Conservation (phyloP, 2,888 invertebrate species). For the Exocentrus adspersus region DNA sequence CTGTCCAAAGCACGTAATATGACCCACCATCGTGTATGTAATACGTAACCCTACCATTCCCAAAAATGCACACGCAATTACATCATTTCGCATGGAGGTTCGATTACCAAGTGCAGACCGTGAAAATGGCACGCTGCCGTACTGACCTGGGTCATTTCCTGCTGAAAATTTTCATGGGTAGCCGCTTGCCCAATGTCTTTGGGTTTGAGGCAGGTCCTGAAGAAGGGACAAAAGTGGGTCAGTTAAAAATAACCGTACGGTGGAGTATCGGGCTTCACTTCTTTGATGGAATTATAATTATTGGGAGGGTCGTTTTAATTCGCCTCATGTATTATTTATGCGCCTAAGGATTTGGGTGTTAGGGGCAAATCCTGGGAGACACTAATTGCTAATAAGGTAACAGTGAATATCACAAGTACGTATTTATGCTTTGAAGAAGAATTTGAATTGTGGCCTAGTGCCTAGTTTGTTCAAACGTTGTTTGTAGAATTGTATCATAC, state of each 20-base stretch:
- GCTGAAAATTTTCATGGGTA: constrained; percentile 7
- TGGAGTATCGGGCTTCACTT: neutral
- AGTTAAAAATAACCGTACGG: constrained; percentile 15
- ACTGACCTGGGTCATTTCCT: constrained; percentile 31
- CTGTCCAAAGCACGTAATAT: neutral
- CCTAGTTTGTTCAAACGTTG: no score
- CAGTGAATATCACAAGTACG: no score
- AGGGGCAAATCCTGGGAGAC: no score
- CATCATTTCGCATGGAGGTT: constrained; percentile 22
- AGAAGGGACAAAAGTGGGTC: constrained; percentile 11
- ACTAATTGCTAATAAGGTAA: no score
- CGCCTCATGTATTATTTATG: no score
- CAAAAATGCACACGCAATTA: constrained; percentile 21
- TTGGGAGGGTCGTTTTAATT: no score
- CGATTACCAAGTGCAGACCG: constrained; percentile 23
- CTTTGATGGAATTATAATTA: constrained; percentile 4
- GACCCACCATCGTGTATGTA: neutral
- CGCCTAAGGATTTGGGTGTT: no score
- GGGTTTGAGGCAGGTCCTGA: constrained; percentile 19
- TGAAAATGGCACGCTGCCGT: constrained; percentile 30
- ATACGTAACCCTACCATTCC: neutral
- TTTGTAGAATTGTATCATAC: no score
- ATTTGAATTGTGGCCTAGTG: no score
- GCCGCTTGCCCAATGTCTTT: constrained; percentile 17
- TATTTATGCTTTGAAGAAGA: no score